Percentiles rank a stretch among this genome's conserved stretches.
phyloP scores from a whole-genome alignment of 23 tunicate species.

The Phallusia fumigata region DNA sequence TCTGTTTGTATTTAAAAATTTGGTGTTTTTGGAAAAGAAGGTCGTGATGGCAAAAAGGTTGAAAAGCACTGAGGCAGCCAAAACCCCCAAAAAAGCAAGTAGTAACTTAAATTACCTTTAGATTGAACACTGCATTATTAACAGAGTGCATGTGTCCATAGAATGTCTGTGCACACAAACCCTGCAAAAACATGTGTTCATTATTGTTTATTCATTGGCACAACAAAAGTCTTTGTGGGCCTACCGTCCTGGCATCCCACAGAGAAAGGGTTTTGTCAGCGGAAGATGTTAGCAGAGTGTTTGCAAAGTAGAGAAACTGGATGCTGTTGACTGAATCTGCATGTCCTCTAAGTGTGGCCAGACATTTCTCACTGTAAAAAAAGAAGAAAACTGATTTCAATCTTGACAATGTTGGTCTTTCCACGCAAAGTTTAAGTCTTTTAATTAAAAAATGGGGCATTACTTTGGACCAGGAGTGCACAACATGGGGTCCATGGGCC shows the following conservation, averaged over 20 bases:
- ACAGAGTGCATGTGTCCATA: conserved; percentile 94
- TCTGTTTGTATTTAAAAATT: no score
- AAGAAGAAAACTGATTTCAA: neutral
- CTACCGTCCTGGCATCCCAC: conserved; percentile 97
- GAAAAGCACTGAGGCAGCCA: no score
- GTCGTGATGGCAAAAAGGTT: no score
- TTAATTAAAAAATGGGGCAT: no score
- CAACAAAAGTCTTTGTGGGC: neutral
- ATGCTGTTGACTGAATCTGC: conserved; percentile 89
- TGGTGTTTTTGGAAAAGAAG: no score
- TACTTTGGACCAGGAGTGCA: no score
- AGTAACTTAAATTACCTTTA: no score
- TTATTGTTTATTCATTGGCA: neutral
- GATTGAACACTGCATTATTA: conserved; percentile 78
- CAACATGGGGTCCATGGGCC: no score
- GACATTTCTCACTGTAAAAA: conserved; percentile 70
- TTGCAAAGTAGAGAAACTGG: conserved; percentile 68
- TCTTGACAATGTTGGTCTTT: no score
- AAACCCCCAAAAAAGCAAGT: no score
- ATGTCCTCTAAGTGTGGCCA: conserved; percentile 89
- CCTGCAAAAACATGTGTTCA: conserved; percentile 42
- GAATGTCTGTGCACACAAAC: conserved; percentile 91
- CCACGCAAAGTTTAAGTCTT: no score
- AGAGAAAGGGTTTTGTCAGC: conserved; percentile 90
- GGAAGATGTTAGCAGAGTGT: conserved; percentile 78